A percentile compares a stretch with the other conserved stretches of the same genome.
Evolutionary conservation across 2,113 vertebrate genomes (phyloP).

Genomic region (Oncorhynchus keta): DNA sequence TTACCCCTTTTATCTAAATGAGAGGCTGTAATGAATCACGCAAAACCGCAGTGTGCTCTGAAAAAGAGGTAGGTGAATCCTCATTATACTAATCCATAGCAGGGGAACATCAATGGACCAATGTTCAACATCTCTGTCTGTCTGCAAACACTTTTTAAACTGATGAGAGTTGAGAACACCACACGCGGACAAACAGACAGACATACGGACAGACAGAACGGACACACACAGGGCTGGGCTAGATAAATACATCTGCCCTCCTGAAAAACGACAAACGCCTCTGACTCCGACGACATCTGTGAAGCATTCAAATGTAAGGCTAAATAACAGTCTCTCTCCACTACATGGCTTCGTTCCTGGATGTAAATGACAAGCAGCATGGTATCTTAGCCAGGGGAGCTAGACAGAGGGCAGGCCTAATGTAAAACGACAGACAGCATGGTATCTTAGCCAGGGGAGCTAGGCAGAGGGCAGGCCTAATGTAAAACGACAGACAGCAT

Average conservation of each 20-base stretch:
- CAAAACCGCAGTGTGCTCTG: slow-evolving; percentile 16
- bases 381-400: background rate
- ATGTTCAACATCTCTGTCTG: background rate
- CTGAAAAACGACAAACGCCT: slow-evolving; percentile 3
- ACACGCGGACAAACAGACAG: slow-evolving; percentile 5
- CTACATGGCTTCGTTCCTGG: slow-evolving; percentile 6
- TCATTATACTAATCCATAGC: slow-evolving; percentile 9
- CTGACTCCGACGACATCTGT: slow-evolving; percentile 40
- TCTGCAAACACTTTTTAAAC: background rate
- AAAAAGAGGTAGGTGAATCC: slow-evolving; percentile 5
- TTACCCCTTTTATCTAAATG: slow-evolving; percentile 61
- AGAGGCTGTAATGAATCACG: slow-evolving; percentile 24
- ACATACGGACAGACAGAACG: background rate
- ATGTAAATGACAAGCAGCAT: background rate
- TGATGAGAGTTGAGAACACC: slow-evolving; percentile 3
- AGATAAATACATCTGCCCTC: background rate
- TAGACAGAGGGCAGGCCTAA: slow-evolving; percentile 35
- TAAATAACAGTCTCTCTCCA: background rate
- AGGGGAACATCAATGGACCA: background rate
- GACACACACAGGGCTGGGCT: background rate
- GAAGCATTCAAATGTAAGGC: slow-evolving; percentile 38
- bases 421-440: slow-evolving; percentile 30
- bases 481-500: no score
- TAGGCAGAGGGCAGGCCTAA: no score
- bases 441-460: no score